Conservation (phyloP, 2,113 vertebrate genomes). For the Andinoacara biseriatus region DNA sequence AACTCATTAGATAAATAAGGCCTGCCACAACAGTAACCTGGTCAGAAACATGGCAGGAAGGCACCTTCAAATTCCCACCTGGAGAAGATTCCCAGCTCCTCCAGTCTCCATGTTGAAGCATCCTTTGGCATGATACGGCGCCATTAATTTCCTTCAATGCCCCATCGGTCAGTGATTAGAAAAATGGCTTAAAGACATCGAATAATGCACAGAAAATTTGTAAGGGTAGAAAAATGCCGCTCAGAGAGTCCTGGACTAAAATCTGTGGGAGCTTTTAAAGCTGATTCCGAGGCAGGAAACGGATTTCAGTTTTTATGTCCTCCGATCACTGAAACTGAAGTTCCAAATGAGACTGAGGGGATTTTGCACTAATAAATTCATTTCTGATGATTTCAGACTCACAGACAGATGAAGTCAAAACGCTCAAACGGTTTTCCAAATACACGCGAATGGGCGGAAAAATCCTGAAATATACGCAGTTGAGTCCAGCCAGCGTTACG, state of each 20-base stretch:
- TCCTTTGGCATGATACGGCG: no score
- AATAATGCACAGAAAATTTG: not conserved
- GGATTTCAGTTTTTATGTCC: no score
- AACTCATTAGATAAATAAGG: not conserved
- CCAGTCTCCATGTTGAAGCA: no score
- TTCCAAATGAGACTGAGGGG: not conserved
- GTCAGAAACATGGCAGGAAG: not conserved
- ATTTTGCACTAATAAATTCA: not conserved
- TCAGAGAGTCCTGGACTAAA: not conserved
- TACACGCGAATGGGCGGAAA: accelerated
- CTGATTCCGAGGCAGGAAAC: no score
- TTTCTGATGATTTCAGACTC: not conserved
- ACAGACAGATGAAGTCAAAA: not conserved
- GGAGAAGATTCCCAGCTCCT: no score
- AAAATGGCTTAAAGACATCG: not conserved
- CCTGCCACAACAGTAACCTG: not conserved
- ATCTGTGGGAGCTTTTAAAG: not conserved
- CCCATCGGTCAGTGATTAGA: not conserved
- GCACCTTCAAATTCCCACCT: no score
- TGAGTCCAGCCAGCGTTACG: not conserved
- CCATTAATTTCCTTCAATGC: no score
- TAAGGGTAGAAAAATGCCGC: not conserved
- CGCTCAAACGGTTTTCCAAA: not conserved
- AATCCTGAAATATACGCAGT: not conserved
- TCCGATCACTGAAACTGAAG: not conserved